Evolutionary conservation across 2,113 vertebrate genomes (phyloP), one percentile per base, ranked within the genome.

Genomic region (Sula dactylatra): DNA sequence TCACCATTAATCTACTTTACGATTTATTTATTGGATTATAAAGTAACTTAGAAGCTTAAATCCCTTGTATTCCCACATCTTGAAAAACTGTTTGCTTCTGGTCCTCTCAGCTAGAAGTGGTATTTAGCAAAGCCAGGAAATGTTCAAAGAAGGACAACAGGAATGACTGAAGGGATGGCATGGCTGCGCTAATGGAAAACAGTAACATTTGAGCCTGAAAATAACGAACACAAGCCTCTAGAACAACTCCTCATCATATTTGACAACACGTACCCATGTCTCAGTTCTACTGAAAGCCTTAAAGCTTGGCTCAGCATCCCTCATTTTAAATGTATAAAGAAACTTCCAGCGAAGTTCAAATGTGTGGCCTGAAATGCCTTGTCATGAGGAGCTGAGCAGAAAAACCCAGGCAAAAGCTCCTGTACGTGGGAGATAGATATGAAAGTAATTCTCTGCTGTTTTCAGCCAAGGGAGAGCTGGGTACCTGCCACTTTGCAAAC

Each of bases 401-500:
- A 76, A 96, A 94, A 70, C 19, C 52, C 76, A 94, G 81, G 83
- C 81, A 91, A 91, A 85, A 92, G 8, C 56, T 93, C 54, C 44
- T 73, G 31, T 47, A 58, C 0, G 88, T 94, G 78, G 93, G 93
- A 97, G 69, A 92, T 62, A 82, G 72, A 71, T 77, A 62, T 54
- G 81, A 92, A 94, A 97, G 91, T 91, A 94, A 76, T 65, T 89
- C 69, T 93, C 65, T 84, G 66, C 83, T 94, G 90, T 82, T 94
- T 94, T 79, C 91, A 97, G 91, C 93, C 62, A 85, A 96, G 73
- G 81, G 36, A 95, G 86, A 77, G 54, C 86, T 97, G 88, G 70
- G 89, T 89, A 94, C 89, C 94, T 94, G 95, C 94, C 81, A 91
- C 88, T 97, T 94, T 87, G 55, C 56, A 97, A 97, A 79, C 95